A percentile compares a stretch with the other conserved stretches of the same genome.
phyloP scores from a whole-genome alignment of 2,888 invertebrate genomes.

The Sturmia bella region DNA sequence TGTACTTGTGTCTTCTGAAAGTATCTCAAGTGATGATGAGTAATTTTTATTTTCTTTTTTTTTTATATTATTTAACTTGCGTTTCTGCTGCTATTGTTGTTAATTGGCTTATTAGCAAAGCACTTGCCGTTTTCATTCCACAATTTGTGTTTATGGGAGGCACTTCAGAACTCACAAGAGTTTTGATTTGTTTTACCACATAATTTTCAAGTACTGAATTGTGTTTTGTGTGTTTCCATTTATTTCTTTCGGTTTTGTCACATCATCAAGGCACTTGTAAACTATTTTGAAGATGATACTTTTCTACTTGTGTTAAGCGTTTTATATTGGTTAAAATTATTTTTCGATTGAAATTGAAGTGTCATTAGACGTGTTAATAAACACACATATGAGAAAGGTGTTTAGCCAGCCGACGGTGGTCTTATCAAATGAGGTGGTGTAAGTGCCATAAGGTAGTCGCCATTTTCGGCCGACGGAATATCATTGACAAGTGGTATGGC shows the following conservation, averaged over 20 bases:
- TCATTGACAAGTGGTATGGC: no score
- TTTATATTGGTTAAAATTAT: constrained; percentile 34
- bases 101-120: constrained; percentile 41
- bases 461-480: no score
- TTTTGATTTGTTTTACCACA: constrained; percentile 64
- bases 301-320: constrained; percentile 17
- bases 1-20: constrained; percentile 34
- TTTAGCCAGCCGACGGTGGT: no score
- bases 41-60: constrained; percentile 23
- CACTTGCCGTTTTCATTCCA: constrained; percentile 43
- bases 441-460: no score
- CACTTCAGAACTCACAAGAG: constrained; percentile 64
- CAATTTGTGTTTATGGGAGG: constrained; percentile 44
- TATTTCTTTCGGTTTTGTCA: constrained; percentile 32
- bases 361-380: constrained; percentile 1
- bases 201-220: constrained; percentile 52
- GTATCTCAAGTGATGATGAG: constrained; percentile 42
- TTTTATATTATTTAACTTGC: constrained; percentile 21
- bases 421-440: no score
- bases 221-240: constrained; percentile 15
- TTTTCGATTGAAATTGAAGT: constrained; percentile 32
- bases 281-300: constrained; percentile 40
- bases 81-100: not conserved
- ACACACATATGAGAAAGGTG: no score
- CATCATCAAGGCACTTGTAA: constrained; percentile 26